Conservation (phyloP, 2,113 vertebrate genomes). For the Lagenorhynchus albirostris region DNA sequence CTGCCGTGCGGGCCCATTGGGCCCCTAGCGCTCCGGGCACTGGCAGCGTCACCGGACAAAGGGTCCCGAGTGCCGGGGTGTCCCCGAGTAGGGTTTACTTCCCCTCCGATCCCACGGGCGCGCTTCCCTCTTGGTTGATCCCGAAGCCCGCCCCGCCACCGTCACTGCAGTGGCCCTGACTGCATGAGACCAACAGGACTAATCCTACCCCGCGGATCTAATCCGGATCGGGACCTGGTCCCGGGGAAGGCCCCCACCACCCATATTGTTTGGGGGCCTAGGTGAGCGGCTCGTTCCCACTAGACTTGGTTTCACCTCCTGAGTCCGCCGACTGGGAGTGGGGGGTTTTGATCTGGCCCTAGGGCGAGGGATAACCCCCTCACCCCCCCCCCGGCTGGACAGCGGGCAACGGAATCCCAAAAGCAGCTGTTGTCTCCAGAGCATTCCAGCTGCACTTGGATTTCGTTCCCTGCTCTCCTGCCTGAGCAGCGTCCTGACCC, state of each 20-base stretch:
- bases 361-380: not conserved
- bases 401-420: conserved; percentile 90
- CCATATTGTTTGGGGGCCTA: conserved; percentile 54
- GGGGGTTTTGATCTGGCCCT: not conserved
- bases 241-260: conserved; percentile 4
- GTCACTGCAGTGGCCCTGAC: not conserved
- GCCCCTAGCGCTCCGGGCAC: not conserved
- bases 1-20: not conserved
- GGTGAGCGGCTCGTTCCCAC: conserved; percentile 51
- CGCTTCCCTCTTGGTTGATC: conserved; percentile 6
- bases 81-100: conserved; percentile 31
- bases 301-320: conserved; percentile 42
- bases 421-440: conserved; percentile 87
- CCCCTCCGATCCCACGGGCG: not conserved
- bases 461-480: conserved; percentile 86
- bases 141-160: not conserved
- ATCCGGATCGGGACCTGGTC: conserved; percentile 54
- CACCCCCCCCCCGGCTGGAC: conserved; percentile 44
- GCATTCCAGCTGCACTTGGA: conserved; percentile 87
- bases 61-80: conserved; percentile 12
- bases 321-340: not conserved
- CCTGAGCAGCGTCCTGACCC: conserved; percentile 65
- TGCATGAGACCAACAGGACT: conserved; percentile 17
- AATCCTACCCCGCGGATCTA: conserved; percentile 17
- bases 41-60: conserved; percentile 51